Evolutionary conservation across 1,140 invertebrate genomes (phyloP).

Genomic region (Aphis gossypii): DNA sequence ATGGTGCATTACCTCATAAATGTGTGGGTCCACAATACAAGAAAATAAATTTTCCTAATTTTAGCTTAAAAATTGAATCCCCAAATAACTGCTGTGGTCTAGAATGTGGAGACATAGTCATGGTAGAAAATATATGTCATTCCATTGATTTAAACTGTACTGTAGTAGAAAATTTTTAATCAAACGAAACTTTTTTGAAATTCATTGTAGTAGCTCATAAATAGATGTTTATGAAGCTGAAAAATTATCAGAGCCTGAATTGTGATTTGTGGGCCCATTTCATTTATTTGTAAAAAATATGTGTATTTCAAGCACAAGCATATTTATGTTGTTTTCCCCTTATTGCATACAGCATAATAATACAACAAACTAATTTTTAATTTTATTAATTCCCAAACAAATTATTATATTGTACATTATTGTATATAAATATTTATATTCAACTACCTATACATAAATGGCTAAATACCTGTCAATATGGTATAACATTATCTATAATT

Average conservation of each 20-base stretch:
- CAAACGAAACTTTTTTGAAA: background rate
- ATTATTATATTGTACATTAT: no score
- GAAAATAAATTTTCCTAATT: no score
- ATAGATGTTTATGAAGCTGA: constrained; percentile 21
- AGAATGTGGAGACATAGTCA: background rate
- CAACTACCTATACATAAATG: no score
- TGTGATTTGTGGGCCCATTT: constrained; percentile 23
- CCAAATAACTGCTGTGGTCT: no score
- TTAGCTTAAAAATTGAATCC: no score
- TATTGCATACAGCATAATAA: background rate
- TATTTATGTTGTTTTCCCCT: background rate
- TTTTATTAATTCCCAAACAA: no score
- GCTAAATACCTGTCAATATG: no score
- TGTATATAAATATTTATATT: no score
- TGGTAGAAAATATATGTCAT: background rate
- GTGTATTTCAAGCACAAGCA: background rate
- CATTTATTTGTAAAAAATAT: background rate
- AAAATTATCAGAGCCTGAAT: background rate
- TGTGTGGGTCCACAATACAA: no score
- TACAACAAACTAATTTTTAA: no score
- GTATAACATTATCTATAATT: no score
- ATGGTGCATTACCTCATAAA: no score
- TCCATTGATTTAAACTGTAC: background rate
- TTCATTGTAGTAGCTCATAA: constrained; percentile 29
- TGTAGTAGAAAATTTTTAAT: background rate